These are phyloP conservation scores for Melitaea cinxia DNA, from an alignment of 1,140 invertebrate genomes.

Conservation along the genomic window DNA sequence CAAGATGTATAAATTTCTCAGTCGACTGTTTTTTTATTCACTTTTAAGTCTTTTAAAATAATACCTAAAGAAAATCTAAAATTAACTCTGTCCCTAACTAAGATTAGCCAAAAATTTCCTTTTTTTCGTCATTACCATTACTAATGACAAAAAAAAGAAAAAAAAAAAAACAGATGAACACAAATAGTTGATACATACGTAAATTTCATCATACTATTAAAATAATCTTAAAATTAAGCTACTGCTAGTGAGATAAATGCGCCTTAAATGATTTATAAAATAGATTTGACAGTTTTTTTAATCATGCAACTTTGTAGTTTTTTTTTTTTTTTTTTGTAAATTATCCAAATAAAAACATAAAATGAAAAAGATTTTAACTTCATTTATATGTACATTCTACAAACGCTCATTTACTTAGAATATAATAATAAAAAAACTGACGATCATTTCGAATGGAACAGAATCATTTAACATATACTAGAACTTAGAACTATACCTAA, in stretches of 20 bases:
- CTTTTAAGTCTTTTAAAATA: constrained; percentile 18
- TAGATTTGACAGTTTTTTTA: background rate
- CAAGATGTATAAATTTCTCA: constrained; percentile 25
- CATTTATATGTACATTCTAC: no score
- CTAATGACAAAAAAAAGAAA: no score
- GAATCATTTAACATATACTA: background rate
- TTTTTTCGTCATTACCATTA: constrained; percentile 4
- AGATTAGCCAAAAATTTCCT: background rate
- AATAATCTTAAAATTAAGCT: constrained; percentile 1
- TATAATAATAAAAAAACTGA: no score
- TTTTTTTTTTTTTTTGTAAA: background rate
- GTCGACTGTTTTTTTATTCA: constrained; percentile 9
- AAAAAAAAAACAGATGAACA: constrained; percentile 8
- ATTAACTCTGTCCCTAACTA: constrained; percentile 1
- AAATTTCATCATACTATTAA: background rate
- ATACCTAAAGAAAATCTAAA: constrained; percentile 4
- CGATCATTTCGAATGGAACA: background rate
- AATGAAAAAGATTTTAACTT: no score
- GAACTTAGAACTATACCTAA: constrained; percentile 15
- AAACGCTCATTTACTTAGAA: no score
- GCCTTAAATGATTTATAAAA: constrained; percentile 4
- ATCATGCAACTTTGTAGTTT: background rate
- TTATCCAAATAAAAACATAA: no score
- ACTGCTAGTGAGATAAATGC: constrained; percentile 38
- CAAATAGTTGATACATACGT: background rate